Base-by-base conservation (phyloP, 2,797 vertebrate genomes). In the Pseudomugil tenellus region DNA sequence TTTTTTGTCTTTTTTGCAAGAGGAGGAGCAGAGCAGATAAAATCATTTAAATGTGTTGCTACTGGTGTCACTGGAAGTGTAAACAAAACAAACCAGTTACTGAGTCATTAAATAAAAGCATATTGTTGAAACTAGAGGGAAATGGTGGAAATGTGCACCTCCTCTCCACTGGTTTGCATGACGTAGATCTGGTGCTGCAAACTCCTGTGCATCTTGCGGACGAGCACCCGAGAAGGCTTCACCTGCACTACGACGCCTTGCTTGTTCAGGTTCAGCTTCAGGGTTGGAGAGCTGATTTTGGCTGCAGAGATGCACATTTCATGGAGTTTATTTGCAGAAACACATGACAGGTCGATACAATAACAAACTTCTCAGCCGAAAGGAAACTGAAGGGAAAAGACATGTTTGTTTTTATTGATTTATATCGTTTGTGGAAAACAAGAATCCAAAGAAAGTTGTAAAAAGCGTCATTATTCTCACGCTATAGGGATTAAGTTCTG, bases 151-250 rank as follows among this genome's bases (percentile, higher is more conserved):
- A 21, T 16, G 46, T 11, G n/a, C 88, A 93, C 94, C 92, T 94
- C 87, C 8, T 87, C 53, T 65, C 85, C 83, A 7, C 31, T 52
- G n/a, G 72, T 17, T 63, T 85, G 66, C 9, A 31, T 78, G 72
- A 94, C 63, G 84, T 85, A 91, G 80, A 95, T 78, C 63, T 85
- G 90, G 82, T 87, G 92, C 6, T 10, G 58, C 54, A 94, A 81
- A 19, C 54, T 79, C 7, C 25, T 72, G 72, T 89, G 90, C 6
- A 92, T 84, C 85, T 89, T 94, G 26, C 60, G 79, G 56, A 90
- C 57, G 2, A 84, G 75, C 3, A 37, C 62, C 25, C 62, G 80
- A 0, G 92, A 86, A 2, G 88, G 68, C 62, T 60, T 89, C 76
- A 94, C 72, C 0, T 46, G 90, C 41, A 94, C 89, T 79, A 87